Evolutionary conservation across 2,797 vertebrate species (phyloP).

Genomic region (Brachyalestes nurse): DNA sequence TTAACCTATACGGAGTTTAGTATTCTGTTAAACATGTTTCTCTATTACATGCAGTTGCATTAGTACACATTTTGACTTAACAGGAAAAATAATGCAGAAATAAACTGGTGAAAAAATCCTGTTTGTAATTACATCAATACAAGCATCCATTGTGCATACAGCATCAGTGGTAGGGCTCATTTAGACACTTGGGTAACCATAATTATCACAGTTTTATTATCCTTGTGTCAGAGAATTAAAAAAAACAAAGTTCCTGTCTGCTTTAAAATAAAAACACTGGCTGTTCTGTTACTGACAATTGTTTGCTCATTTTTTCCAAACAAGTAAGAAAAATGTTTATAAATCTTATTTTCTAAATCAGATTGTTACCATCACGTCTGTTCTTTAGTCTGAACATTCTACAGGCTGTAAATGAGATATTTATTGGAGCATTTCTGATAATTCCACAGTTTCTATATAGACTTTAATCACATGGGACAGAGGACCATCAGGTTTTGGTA

Average conservation of each 20-base stretch:
- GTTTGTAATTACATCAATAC: neutral
- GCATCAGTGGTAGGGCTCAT: no score
- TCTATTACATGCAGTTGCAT: neutral
- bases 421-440: constrained; percentile 9
- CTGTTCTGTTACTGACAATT: no score
- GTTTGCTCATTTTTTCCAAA: no score
- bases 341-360: neutral
- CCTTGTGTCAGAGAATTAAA: no score
- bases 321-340: no score
- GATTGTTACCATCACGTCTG: neutral
- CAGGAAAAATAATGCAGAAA: neutral
- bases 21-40: neutral
- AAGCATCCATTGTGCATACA: neutral
- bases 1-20: no score
- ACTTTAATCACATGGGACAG: constrained; percentile 17
- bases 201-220: no score
- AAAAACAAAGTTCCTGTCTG: no score
- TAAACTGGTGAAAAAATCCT: no score
- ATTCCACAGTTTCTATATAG: constrained; percentile 29
- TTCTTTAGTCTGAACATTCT: neutral
- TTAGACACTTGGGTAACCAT: no score
- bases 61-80: neutral
- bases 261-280: no score
- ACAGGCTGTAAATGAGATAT: neutral
- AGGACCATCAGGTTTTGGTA: constrained; percentile 15